Percentiles rank a stretch among this genome's conserved stretches.
phyloP scores from a whole-genome alignment of 2,797 vertebrate genomes.

The Rhinoraja longicauda region DNA sequence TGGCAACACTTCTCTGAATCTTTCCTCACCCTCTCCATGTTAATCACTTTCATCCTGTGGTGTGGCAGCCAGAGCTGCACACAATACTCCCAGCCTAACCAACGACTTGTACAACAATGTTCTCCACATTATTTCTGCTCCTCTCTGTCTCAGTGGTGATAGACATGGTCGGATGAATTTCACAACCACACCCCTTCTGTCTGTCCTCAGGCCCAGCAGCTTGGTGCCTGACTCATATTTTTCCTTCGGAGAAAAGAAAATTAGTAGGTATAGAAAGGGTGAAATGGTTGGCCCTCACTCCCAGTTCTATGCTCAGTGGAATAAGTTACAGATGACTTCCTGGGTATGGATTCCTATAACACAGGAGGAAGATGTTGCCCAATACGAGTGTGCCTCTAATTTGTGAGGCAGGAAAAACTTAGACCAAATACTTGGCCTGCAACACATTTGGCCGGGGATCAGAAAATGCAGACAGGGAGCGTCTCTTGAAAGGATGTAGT shows the following conservation, averaged over 20 bases:
- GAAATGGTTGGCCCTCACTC: neutral
- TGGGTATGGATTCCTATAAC: neutral
- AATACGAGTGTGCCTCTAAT: neutral
- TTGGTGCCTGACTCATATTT: neutral
- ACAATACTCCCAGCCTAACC: too few species aligned
- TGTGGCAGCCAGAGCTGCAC: too few species aligned
- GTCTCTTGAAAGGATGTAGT: constrained; percentile 5
- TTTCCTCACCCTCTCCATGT: too few species aligned
- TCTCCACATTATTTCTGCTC: neutral
- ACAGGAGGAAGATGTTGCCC: neutral
- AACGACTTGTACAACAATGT: too few species aligned
- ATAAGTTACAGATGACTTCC: neutral
- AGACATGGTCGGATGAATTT: neutral
- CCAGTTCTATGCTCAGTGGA: neutral
- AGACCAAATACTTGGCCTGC: neutral
- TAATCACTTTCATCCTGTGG: too few species aligned
- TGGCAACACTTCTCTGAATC: too few species aligned
- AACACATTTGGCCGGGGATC: neutral
- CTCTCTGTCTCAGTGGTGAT: neutral
- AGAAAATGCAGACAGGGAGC: constrained; percentile 4
- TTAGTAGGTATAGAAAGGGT: neutral
- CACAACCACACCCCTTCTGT: too few species aligned
- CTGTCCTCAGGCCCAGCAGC: neutral
- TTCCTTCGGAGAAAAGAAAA: neutral
- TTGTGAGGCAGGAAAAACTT: neutral